phyloP scores from a whole-genome alignment of 2,888 invertebrate species.

The Gnatocerus cornutus region DNA sequence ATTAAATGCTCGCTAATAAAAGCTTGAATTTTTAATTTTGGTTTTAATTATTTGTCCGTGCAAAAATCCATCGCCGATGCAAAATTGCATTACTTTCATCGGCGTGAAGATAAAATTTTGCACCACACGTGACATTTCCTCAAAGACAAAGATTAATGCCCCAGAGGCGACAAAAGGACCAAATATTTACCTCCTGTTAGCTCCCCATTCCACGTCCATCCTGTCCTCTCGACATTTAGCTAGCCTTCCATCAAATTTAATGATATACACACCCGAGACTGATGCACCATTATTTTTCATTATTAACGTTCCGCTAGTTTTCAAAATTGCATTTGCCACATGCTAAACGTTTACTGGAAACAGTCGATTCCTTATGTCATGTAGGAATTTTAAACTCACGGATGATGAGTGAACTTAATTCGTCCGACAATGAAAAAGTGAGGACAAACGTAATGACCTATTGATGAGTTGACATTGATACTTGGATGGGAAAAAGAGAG shows the following conservation, averaged over 20 bases:
- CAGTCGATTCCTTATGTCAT: conserved; percentile 20
- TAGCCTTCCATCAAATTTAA: conserved; percentile 70
- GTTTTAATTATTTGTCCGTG: not conserved
- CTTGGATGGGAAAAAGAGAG: conserved; percentile 34
- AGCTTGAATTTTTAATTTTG: not conserved
- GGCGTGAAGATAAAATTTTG: conserved; percentile 4
- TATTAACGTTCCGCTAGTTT: conserved; percentile 69
- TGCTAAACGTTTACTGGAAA: conserved; percentile 49
- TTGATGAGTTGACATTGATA: conserved; percentile 41
- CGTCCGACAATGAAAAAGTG: conserved; percentile 22
- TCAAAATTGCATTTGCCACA: conserved; percentile 68
- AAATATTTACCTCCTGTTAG: conserved; percentile 61
- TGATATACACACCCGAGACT: conserved; percentile 68
- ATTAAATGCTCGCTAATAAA: conserved; percentile 1
- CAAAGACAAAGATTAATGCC: conserved; percentile 37
- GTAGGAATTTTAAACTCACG: not conserved
- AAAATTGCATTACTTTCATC: too few species aligned
- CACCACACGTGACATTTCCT: conserved; percentile 42
- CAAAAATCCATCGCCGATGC: too few species aligned
- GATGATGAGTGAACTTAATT: conserved; percentile 17
- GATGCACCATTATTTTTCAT: conserved; percentile 71
- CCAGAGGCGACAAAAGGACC: conserved; percentile 60
- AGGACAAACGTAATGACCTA: conserved; percentile 29
- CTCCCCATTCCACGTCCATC: conserved; percentile 44
- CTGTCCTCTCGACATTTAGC: conserved; percentile 58